Percentiles rank a stretch among this genome's conserved stretches.
These are phyloP conservation scores for Eupleurogrammus muticus DNA, from an alignment of 2,797 vertebrate genomes.

Conservation along the genomic window DNA sequence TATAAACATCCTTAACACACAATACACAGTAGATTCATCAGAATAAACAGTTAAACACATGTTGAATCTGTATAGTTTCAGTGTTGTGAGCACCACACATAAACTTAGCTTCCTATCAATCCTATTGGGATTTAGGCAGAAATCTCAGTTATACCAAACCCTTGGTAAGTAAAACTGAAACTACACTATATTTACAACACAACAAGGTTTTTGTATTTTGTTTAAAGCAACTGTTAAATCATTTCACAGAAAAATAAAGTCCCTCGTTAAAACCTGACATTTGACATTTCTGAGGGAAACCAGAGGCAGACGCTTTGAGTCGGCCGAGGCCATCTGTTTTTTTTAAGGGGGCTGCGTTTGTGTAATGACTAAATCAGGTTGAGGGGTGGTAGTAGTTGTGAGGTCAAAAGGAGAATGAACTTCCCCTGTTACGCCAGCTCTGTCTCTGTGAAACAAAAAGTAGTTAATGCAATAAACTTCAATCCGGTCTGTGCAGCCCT, in stretches of 20 bases:
- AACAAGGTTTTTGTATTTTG: not conserved
- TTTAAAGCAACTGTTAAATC: conserved; percentile 10
- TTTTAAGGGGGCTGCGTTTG: conserved; percentile 43
- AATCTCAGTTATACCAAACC: not conserved
- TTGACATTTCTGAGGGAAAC: conserved; percentile 2
- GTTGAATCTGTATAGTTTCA: not conserved
- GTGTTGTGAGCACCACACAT: not conserved
- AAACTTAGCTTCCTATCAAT: not conserved
- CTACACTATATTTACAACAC: too few relatives aligned
- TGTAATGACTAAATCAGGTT: conserved; percentile 63
- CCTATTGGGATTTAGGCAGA: not conserved
- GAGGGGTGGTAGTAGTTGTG: conserved; percentile 41
- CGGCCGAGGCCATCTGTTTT: conserved; percentile 43
- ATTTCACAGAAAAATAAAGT: conserved; percentile 3
- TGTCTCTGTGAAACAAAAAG: conserved; percentile 56
- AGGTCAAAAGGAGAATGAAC: conserved; percentile 56
- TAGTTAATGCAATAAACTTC: conserved; percentile 55
- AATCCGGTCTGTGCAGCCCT: conserved; percentile 23
- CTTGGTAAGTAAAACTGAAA: conserved; percentile 10
- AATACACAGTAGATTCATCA: not conserved
- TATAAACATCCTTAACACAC: not conserved
- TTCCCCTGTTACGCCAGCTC: conserved; percentile 42
- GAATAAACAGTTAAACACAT: not conserved
- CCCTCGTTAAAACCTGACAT: conserved; percentile 6
- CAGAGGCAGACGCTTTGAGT: conserved; percentile 19